Evolutionary conservation across 2,113 vertebrate genomes (phyloP), one percentile per base, ranked within the genome.

Genomic region (Calypte anna): DNA sequence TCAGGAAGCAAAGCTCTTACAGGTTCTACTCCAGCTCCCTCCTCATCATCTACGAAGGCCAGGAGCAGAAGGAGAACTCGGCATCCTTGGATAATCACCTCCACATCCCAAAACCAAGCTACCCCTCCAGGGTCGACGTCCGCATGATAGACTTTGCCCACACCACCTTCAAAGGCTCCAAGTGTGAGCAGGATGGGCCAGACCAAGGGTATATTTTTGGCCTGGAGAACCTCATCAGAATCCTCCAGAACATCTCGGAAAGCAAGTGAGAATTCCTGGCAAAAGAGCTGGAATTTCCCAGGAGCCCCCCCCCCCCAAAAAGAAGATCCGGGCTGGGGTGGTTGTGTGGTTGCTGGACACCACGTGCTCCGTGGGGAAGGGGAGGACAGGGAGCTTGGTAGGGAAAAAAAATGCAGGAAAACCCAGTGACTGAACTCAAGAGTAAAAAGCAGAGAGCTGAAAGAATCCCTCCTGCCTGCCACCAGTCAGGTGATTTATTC

Each of bases 111-210:
- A 86, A 28, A 3, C 20, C 59, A 18, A 88, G 57, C 6, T 30
- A 46, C 18, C 82, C 73, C 18, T 31, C 72, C 92, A 96, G 96
- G 44, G 97, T 97, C 0, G 98, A 98, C 23, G 50, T 98, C 75
- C 96, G 97, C 23, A 98, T 98, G 98, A 98, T 98, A 16, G 98
- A 98, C 96, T 98, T 98, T 63, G 98, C 98, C 66, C 98, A 98
- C 72, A 97, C 98, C 10, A 98, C 98, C 0, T 98, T 96, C 77
- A 97, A 95, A 80, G 97, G 98, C 82, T 97, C 96, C 79, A 86
- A 95, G 66, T 30, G 96, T 27, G 95, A 93, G 33, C 93, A 82
- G 0, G 97, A 98, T 0, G 98, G 98, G 87, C 98, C 98, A 23
- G 98, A 98, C 86, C 95, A 93, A 0, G 98, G 98, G 69, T 98